Conservation (phyloP, 2,113 vertebrate genomes). For the Malurus elegans region DNA sequence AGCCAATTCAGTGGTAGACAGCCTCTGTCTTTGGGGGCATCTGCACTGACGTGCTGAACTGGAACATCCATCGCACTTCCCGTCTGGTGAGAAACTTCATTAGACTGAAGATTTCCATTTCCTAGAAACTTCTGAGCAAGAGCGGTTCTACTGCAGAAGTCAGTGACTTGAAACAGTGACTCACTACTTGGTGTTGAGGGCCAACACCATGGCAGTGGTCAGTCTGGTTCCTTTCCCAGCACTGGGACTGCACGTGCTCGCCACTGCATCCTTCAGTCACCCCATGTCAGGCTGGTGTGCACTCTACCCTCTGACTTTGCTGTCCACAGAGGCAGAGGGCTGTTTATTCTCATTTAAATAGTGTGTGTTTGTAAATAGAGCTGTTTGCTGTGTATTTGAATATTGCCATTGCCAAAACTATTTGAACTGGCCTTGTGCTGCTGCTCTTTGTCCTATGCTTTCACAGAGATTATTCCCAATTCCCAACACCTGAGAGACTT, state of each 20-base stretch:
- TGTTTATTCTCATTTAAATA: not conserved
- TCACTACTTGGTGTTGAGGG: not conserved
- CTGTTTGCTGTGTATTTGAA: not conserved
- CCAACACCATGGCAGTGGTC: not conserved
- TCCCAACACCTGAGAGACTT: not conserved
- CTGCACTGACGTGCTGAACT: fast-evolving
- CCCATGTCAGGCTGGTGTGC: not conserved
- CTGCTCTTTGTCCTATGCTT: not conserved
- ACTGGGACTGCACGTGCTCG: not conserved
- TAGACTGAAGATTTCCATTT: not conserved
- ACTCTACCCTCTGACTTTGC: not conserved
- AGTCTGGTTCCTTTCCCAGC: not conserved
- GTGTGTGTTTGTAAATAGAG: not conserved
- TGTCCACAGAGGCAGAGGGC: not conserved
- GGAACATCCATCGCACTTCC: not conserved
- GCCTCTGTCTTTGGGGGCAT: not conserved
- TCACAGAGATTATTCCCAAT: not conserved
- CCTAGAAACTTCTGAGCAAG: not conserved
- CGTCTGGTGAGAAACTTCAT: not conserved
- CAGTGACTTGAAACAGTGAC: not conserved
- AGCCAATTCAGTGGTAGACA: not conserved
- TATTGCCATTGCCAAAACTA: not conserved
- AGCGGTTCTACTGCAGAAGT: not conserved
- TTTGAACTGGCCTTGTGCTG: not conserved
- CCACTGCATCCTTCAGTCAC: not conserved